Evolutionary conservation across 2,888 invertebrate genomes (phyloP).

Genomic region (Apotomis turbidana): DNA sequence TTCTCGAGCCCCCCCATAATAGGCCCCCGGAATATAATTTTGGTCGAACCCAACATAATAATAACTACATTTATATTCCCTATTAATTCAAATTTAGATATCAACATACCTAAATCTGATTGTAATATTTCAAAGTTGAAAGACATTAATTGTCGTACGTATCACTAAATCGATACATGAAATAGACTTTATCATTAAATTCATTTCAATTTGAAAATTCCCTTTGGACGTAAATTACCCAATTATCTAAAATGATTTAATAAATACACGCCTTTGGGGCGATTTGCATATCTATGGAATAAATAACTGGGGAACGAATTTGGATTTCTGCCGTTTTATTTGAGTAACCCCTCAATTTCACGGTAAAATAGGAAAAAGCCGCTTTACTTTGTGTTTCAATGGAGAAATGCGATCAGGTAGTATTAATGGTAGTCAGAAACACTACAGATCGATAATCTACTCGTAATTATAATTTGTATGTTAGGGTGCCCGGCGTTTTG

Average conservation of each 20-base stretch:
- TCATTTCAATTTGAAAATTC: slow-evolving; percentile 30
- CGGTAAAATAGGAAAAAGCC: neutral
- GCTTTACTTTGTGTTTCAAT: neutral
- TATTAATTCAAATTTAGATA: neutral
- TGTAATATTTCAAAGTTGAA: neutral
- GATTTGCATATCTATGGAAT: slow-evolving; percentile 38
- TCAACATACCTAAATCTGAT: neutral
- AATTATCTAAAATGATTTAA: slow-evolving; percentile 36
- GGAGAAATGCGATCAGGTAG: neutral
- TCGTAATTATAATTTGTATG: no score
- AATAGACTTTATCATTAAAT: slow-evolving; percentile 28
- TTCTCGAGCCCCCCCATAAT: no score
- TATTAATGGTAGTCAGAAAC: neutral
- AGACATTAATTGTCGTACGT: slow-evolving; percentile 5
- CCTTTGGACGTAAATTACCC: slow-evolving; percentile 30
- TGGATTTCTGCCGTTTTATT: slow-evolving; percentile 14
- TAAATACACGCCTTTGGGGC: slow-evolving; percentile 26
- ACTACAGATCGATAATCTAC: neutral
- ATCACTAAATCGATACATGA: slow-evolving; percentile 13
- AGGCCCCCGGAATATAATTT: no score
- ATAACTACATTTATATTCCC: no score
- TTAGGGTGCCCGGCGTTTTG: no score
- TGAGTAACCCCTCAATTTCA: slow-evolving; percentile 19
- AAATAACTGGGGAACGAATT: slow-evolving; percentile 28
- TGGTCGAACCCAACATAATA: no score